A percentile compares a stretch with the other conserved stretches of the same genome.
phyloP scores from a whole-genome alignment of 2,797 vertebrate species.

The Staurois parvus region DNA sequence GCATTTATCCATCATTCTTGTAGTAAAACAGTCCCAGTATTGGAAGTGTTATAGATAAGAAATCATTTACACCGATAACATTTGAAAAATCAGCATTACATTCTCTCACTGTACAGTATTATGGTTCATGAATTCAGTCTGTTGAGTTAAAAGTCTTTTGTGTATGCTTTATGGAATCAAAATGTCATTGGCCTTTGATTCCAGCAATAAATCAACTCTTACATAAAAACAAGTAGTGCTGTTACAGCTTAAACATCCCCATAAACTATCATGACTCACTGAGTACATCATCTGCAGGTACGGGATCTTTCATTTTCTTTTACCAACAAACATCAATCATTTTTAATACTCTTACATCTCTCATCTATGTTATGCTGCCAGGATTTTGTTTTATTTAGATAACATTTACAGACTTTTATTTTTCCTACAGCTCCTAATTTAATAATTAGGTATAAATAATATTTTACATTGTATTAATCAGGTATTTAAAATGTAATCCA shows the following conservation, averaged over 20 bases:
- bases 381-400: constrained; percentile 24
- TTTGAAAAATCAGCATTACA: neutral
- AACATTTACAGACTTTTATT: constrained; percentile 8
- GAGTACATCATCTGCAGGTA: constrained; percentile 70
- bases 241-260: constrained; percentile 72
- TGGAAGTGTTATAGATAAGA: neutral
- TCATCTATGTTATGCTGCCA: constrained; percentile 23
- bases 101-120: neutral
- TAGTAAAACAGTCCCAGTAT: neutral
- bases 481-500: constrained; percentile 35
- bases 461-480: neutral
- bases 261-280: constrained; percentile 71
- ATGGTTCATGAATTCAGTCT: neutral
- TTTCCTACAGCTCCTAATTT: neutral
- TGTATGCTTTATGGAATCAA: constrained; percentile 68
- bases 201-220: constrained; percentile 71
- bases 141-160: constrained; percentile 37
- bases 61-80: neutral
- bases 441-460: constrained; percentile 1
- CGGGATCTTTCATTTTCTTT: constrained; percentile 65
- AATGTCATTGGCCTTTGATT: constrained; percentile 70
- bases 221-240: constrained; percentile 69
- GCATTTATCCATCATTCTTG: too few relatives aligned
- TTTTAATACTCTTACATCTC: constrained; percentile 65
- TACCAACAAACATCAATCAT: constrained; percentile 67